Evolutionary conservation across 2,888 invertebrate species (phyloP).

Genomic region (Nasonia oneida): DNA sequence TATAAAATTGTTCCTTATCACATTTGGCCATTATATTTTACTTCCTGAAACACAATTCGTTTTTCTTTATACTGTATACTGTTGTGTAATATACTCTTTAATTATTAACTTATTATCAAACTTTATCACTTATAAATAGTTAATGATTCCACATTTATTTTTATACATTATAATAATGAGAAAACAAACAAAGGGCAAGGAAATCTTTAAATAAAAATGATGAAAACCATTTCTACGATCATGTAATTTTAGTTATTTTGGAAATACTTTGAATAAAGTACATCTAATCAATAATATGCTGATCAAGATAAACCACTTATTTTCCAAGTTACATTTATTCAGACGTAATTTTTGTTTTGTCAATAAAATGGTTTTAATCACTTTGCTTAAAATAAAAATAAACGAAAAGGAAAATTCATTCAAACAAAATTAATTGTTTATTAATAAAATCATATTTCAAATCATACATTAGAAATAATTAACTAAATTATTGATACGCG

Average conservation of each 20-base stretch:
- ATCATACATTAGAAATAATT: constrained; percentile 54
- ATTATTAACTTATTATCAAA: constrained; percentile 18
- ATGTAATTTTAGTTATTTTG: not conserved
- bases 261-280: not conserved
- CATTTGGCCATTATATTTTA: constrained; percentile 75
- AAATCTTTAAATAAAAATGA: constrained; percentile 46
- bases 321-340: not conserved
- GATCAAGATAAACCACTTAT: not conserved
- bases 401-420: constrained; percentile 58
- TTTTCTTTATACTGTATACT: constrained; percentile 36
- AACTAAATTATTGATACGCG: constrained; percentile 46
- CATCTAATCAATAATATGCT: not conserved
- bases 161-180: not conserved
- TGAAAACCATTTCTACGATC: constrained; percentile 21
- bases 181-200: constrained; percentile 2
- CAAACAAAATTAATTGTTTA: constrained; percentile 60
- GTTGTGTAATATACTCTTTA: constrained; percentile 20
- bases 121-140: constrained; percentile 46
- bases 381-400: constrained; percentile 55
- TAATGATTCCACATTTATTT: constrained; percentile 59
- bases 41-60: constrained; percentile 77
- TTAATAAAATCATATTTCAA: constrained; percentile 57
- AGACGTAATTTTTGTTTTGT: not conserved
- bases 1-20: constrained; percentile 74
- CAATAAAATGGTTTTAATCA: constrained; percentile 41